Conservation (phyloP, 2,797 vertebrate genomes). For the Danio aesculapii region DNA sequence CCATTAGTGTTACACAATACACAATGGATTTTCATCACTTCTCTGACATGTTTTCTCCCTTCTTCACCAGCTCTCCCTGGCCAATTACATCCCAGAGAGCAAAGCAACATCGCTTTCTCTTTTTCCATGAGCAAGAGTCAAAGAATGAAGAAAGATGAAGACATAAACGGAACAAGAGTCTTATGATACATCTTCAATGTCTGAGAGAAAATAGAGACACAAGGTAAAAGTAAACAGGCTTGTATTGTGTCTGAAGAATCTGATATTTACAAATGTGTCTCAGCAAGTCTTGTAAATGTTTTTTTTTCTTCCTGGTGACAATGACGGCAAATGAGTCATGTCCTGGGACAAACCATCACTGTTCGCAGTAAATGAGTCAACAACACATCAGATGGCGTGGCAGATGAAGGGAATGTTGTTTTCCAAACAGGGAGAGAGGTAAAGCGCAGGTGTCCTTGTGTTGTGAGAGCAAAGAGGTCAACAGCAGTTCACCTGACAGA, state of each 20-base stretch:
- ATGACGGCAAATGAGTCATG: not conserved
- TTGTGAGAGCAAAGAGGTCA: conserved; percentile 43
- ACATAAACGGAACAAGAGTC: not conserved
- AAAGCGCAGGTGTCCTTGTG: conserved; percentile 52
- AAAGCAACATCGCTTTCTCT: not conserved
- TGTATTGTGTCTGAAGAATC: conserved; percentile 15
- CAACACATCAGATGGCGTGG: conserved; percentile 20
- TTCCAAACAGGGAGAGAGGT: conserved; percentile 40
- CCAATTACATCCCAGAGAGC: conserved; percentile 23
- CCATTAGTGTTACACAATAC: conserved; percentile 53
- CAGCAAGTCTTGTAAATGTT: conserved; percentile 24
- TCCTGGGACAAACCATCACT: conserved; percentile 4
- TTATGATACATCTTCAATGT: conserved; percentile 14
- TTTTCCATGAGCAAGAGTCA: not conserved
- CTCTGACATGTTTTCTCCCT: conserved; percentile 4
- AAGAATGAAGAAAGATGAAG: conserved; percentile 16
- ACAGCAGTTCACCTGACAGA: conserved; percentile 41
- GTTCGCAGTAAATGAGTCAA: conserved; percentile 28
- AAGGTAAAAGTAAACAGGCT: conserved; percentile 25
- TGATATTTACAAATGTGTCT: conserved; percentile 21
- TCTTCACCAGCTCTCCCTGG: conserved; percentile 34
- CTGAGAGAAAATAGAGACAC: conserved; percentile 16
- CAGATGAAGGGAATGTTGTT: conserved; percentile 24
- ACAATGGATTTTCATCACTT: conserved; percentile 49
- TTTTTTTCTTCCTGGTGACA: not conserved